Percentiles rank a stretch among this genome's conserved stretches.
phyloP scores from a whole-genome alignment of 2,113 vertebrate species.

The Myrmophylax atrothorax region DNA sequence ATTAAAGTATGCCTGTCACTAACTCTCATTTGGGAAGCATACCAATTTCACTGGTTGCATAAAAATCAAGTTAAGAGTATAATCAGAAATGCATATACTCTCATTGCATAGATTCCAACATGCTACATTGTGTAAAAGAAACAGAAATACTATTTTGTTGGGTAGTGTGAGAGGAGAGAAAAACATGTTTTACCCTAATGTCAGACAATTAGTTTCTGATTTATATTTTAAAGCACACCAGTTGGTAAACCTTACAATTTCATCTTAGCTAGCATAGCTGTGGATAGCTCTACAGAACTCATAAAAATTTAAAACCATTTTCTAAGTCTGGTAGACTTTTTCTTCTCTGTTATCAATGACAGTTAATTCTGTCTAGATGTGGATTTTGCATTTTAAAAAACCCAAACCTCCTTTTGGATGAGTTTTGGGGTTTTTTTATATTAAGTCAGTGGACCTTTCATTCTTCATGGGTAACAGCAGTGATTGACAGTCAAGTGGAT shows the following conservation, averaged over 20 bases:
- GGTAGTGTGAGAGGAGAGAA: neutral
- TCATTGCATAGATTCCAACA: neutral
- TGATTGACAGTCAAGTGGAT: neutral
- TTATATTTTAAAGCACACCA: conserved; percentile 23
- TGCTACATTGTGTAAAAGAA: neutral
- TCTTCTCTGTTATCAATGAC: neutral
- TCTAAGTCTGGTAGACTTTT: neutral
- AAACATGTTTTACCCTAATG: neutral
- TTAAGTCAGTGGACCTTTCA: neutral
- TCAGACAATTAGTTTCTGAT: conserved; percentile 50
- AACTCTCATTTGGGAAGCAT: neutral
- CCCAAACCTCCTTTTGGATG: neutral
- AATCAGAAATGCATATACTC: neutral
- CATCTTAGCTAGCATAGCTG: neutral
- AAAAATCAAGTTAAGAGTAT: neutral
- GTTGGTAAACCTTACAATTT: conserved; percentile 28
- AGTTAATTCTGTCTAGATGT: neutral
- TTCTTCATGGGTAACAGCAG: neutral
- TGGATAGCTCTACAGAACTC: neutral
- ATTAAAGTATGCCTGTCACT: neutral
- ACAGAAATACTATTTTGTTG: neutral
- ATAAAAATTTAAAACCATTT: conserved; percentile 32
- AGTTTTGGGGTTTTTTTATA: neutral
- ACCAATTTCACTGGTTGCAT: neutral
- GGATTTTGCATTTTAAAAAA: neutral